These are phyloP conservation scores for Artibeus jamaicensis DNA, from an alignment of 2,797 vertebrate species.

Conservation along the genomic window DNA sequence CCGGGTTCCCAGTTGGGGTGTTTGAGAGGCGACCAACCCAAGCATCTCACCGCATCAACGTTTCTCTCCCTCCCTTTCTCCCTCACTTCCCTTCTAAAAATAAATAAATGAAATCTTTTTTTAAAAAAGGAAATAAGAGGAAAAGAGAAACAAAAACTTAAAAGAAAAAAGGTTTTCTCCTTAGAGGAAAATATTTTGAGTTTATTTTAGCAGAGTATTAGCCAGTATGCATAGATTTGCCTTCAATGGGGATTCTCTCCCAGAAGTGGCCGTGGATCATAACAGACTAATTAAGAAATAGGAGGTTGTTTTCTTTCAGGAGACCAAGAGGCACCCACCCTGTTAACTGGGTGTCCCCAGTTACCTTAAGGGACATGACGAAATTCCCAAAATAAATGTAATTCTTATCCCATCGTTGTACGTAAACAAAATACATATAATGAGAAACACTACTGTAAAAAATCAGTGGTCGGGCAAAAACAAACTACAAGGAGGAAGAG, in stretches of 20 bases:
- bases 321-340: neutral
- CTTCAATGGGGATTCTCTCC: neutral
- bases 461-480: neutral
- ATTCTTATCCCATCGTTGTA: neutral
- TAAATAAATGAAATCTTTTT: no score
- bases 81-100: no score
- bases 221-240: neutral
- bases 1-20: no score
- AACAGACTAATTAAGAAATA: slow-evolving; percentile 49
- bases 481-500: neutral
- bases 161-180: neutral
- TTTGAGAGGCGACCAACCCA: no score
- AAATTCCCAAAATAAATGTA: neutral
- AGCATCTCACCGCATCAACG: no score
- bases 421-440: neutral
- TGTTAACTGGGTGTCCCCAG: neutral
- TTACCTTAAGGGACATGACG: neutral
- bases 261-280: slow-evolving; percentile 15
- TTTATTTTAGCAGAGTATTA: neutral
- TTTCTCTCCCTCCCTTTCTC: no score
- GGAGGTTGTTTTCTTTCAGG: slow-evolving; percentile 28
- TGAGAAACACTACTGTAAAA: neutral
- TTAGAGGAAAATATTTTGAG: neutral
- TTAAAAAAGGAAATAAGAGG: no score
- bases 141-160: no score